Conservation (phyloP, 2,797 vertebrate species). For the Pantherophis vulpinus region DNA sequence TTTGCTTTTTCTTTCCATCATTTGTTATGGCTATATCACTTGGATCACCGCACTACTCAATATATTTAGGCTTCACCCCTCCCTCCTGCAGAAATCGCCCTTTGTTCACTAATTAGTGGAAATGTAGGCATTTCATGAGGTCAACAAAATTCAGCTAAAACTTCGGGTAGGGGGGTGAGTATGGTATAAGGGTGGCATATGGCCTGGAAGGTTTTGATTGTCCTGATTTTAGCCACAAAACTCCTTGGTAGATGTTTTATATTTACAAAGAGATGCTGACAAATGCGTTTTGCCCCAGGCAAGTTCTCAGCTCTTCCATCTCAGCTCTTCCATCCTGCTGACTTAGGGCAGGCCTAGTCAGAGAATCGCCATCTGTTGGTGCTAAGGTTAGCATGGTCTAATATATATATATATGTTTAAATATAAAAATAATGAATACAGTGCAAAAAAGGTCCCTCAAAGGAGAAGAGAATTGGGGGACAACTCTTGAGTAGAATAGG, state of each 20-base stretch:
- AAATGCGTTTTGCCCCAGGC: not conserved
- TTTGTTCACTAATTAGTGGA: slow-evolving; percentile 51
- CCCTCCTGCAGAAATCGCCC: slow-evolving; percentile 26
- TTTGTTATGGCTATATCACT: slow-evolving; percentile 35
- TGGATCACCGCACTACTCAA: slow-evolving; percentile 25
- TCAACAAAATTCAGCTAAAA: slow-evolving; percentile 27
- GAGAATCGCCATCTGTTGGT: not conserved
- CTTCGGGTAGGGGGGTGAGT: slow-evolving; percentile 7
- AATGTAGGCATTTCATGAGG: slow-evolving; percentile 39
- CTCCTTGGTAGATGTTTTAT: not conserved
- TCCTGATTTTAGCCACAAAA: not conserved
- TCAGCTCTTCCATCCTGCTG: not conserved
- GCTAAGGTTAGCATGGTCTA: not conserved
- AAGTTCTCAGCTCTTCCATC: not conserved
- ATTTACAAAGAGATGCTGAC: not conserved
- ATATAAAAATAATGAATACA: too few species aligned
- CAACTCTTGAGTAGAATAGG: too few species aligned
- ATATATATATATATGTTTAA: too few species aligned
- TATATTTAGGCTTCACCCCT: slow-evolving; percentile 21
- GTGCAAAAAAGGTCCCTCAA: not conserved
- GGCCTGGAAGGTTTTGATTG: not conserved
- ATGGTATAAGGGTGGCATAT: not conserved
- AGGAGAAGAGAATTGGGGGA: not conserved
- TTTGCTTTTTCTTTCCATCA: slow-evolving; percentile 29
- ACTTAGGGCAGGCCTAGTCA: not conserved